Conservation (phyloP, 2,113 vertebrate species). For the Elgaria multicarinata region DNA sequence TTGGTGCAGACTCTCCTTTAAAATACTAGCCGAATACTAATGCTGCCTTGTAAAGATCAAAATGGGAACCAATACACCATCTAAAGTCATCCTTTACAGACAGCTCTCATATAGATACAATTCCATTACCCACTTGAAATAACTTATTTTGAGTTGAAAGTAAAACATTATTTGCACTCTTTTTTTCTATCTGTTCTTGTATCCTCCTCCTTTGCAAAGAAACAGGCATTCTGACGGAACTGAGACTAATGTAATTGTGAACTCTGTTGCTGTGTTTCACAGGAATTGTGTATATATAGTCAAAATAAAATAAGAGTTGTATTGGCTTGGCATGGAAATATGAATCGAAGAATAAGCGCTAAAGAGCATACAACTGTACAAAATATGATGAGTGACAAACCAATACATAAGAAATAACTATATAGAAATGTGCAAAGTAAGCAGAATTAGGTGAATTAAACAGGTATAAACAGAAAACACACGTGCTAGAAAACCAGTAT, state of each 20-base stretch:
- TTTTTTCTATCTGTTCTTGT: conserved; percentile 28
- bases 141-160: too few species aligned
- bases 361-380: too few species aligned
- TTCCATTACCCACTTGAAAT: conserved; percentile 4
- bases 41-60: conserved; percentile 27
- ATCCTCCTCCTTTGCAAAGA: conserved; percentile 56
- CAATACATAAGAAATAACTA: too few species aligned
- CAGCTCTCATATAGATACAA: conserved; percentile 25
- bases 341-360: too few species aligned
- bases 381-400: too few species aligned
- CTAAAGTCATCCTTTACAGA: background rate
- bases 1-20: conserved; percentile 26
- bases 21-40: conserved; percentile 41
- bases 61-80: background rate
- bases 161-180: too few species aligned
- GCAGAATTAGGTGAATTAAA: too few species aligned
- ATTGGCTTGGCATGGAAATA: background rate
- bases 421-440: too few species aligned
- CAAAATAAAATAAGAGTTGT: background rate
- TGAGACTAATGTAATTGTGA: conserved; percentile 55
- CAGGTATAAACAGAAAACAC: too few species aligned
- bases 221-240: conserved; percentile 53
- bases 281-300: conserved; percentile 34
- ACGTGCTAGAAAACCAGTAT: too few species aligned
- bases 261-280: background rate